Percentiles rank a stretch among this genome's conserved stretches.
phyloP scores from a whole-genome alignment of 2,797 vertebrate genomes.

The Prunella strophiata region DNA sequence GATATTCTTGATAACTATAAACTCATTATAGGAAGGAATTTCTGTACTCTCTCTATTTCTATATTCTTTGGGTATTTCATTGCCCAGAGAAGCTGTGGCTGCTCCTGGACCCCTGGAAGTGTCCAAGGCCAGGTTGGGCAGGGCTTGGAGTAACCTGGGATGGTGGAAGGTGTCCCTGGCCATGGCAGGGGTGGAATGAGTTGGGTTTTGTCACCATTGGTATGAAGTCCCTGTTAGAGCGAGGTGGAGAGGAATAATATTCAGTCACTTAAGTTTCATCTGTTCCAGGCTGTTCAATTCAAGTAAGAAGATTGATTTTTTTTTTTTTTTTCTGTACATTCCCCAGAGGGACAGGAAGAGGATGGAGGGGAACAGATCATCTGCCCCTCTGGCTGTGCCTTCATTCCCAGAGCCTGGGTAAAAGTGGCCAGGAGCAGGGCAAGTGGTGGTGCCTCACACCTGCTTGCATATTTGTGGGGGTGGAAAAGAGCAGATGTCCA shows the following conservation, averaged over 20 bases:
- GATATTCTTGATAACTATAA: neutral
- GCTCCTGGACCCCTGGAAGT: neutral
- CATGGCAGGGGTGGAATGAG: neutral
- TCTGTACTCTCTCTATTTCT: neutral
- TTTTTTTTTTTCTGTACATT: rapidly evolving
- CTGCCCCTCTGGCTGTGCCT: neutral
- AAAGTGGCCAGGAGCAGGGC: neutral
- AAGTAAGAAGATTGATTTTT: neutral
- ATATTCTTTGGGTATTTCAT: neutral
- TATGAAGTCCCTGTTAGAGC: neutral
- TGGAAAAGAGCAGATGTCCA: constrained; percentile 68
- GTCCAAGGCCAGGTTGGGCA: rapidly evolving
- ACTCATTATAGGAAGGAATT: neutral
- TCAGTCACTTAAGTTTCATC: neutral
- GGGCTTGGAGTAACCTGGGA: rapidly evolving
- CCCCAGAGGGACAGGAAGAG: rapidly evolving
- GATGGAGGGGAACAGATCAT: neutral
- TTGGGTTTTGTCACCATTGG: neutral
- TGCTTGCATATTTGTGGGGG: constrained; percentile 71
- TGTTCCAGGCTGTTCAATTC: neutral
- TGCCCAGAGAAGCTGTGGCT: neutral
- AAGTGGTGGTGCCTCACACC: constrained; percentile 49
- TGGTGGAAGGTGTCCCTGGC: neutral
- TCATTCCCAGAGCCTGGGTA: neutral
- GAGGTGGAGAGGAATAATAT: neutral